Evolutionary conservation across 2,797 vertebrate genomes (phyloP), one percentile per base, ranked within the genome.

Genomic region (Hippocampus kuda): DNA sequence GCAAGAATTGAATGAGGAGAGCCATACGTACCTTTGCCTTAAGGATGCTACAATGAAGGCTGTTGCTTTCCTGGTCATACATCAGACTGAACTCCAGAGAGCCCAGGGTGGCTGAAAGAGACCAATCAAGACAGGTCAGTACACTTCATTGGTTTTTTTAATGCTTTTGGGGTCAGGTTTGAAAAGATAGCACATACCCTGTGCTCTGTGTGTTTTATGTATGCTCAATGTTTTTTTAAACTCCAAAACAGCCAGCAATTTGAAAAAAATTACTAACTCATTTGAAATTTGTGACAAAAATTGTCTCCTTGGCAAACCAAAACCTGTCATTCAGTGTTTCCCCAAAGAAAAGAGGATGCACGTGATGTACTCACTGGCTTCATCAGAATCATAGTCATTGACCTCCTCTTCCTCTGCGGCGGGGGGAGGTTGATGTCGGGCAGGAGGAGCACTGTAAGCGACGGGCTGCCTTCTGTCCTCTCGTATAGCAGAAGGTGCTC

Each of bases 341-440:
- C 20, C n/a, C 22, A 18, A 26, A 56, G 56, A 77, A 66, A 67
- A 71, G 59, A 64, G 53, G 15, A 51, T 75, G 56, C 82, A 81
- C 72, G 79, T 82, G 79, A 77, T 65, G 60, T 54, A 86, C 88
- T 83, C 88, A 98, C 96, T 98, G 81, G 94, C 92, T 93, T 98
- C 96, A 71, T 99, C 96, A 0, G 96, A 99, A 78, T 99, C 96
- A 0, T 97, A 98, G 91, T 94, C 95, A 75, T 98, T 96, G 81
- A 91, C 90, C 0, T 95, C 94, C 13, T 97, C 94, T 24, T 97
- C 94, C 1, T 97, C 93, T 22, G 93, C 93, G 63, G 88, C 84
- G 0, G 87, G 82, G 0, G 89, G 85, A 12, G 83, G 46, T 0
- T 89, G 88, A 26, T 87, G 71, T 1, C 90, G 77, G 0, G 82